Base-by-base conservation (phyloP, 2,888 invertebrate species). In the Candidula unifasciata region DNA sequence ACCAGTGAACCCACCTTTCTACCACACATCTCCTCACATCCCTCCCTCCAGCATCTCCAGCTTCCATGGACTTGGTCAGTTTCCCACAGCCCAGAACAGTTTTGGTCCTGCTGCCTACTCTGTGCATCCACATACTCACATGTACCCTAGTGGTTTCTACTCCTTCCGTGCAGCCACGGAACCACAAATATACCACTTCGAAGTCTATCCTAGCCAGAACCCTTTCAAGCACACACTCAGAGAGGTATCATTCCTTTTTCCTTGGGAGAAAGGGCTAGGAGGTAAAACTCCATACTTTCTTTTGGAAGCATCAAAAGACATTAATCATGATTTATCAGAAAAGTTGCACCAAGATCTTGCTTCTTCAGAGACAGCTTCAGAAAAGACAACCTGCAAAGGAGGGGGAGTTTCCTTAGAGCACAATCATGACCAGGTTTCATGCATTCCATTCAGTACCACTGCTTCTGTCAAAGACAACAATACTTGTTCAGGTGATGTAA, bases 161-260 rank as follows among this genome's bases (percentile, higher is more conserved):
- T 81, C 86, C 66, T 86, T 87, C 82, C 82, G 87, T 21, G 84
- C 87, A 24, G 86, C 87, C 64, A 88, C 87, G 33, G 90, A 90
- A 35, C 84, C 89, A 30, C 87, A 88, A 68, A 87, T 90, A 68
- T 88, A 89, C 84, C 88, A 88, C 44, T 88, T 88, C 35, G 88
- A 87, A 33, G 78, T 88, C 44, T 86, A 87, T 54, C 83, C 88
- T 64, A 86, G 87, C 66, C 78, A 69, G 30, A 83, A 83, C 27
- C 83, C 83, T 3, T 83, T 83, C 78, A 83, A 69, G 27, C n/a
- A 82, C 33, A 24, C 77, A 24, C 52, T 74, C 18, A 24, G 8
- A 24, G 52, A 74, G 37, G 5, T 27, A 27, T 54, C 60, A 13
- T 52, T 35, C 2, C 33, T 24, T 8, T 60, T 77, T 24, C n/a